These are phyloP conservation scores for Coluber constrictor DNA, from an alignment of 2,797 vertebrate species.

Conservation along the genomic window DNA sequence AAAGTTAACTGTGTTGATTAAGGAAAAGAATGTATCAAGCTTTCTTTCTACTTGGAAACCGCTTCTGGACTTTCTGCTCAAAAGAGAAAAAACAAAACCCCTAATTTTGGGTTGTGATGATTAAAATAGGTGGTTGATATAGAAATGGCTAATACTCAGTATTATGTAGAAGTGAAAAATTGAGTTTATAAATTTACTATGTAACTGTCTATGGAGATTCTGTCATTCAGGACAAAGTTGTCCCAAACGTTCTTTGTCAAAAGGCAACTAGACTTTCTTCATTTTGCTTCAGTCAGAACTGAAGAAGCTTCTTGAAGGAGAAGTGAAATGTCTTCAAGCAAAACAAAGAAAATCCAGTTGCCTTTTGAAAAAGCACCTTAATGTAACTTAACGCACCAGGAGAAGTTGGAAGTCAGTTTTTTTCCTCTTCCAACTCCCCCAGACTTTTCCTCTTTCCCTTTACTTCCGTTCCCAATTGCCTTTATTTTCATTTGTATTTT, in stretches of 20 bases:
- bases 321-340: not conserved
- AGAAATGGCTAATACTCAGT: not conserved
- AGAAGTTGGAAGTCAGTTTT: not conserved
- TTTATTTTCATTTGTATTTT: not conserved
- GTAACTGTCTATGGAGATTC: not conserved
- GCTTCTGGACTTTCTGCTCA: not conserved
- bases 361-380: not conserved
- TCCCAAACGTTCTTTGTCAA: not conserved
- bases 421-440: not conserved
- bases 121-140: not conserved
- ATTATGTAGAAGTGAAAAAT: not conserved
- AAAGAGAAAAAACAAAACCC: not conserved
- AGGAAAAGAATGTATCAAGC: not conserved
- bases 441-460: not conserved
- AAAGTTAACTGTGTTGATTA: not conserved
- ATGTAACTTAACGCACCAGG: not conserved
- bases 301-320: not conserved
- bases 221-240: not conserved
- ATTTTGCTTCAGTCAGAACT: not conserved
- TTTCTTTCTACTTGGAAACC: not conserved
- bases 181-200: not conserved
- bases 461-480: not conserved
- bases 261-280: not conserved
- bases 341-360: not conserved
- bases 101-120: not conserved